Conservation (phyloP, 2,888 invertebrate genomes). For the Strigamia crassipes region DNA sequence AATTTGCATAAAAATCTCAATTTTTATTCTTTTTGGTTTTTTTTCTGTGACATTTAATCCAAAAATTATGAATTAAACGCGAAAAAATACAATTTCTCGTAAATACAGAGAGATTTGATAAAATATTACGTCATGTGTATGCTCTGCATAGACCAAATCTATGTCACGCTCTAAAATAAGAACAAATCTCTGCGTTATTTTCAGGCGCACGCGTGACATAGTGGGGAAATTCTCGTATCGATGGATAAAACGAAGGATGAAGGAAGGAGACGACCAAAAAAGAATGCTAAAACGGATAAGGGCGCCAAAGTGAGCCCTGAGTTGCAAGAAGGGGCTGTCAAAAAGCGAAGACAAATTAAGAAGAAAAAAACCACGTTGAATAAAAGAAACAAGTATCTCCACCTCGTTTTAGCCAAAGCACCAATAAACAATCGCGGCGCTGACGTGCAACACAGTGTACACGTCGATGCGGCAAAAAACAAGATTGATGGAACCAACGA, state of each 20-base stretch:
- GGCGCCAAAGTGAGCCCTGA: background rate
- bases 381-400: conserved; percentile 26
- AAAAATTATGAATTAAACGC: no score
- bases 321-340: background rate
- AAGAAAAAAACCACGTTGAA: background rate
- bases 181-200: no score
- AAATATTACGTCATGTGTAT: no score
- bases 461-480: background rate
- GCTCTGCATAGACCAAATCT: no score
- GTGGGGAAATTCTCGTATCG: background rate
- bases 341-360: conserved; percentile 21
- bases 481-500: background rate
- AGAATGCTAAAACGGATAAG: background rate
- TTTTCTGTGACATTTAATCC: no score
- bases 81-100: no score
- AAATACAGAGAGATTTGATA: no score
- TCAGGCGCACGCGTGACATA: no score
- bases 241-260: background rate
- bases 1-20: no score
- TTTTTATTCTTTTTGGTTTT: no score
- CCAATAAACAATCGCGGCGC: background rate
- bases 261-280: background rate
- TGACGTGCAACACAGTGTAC: background rate
- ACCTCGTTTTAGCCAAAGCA: conserved; percentile 21
- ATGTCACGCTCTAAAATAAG: no score